A percentile compares a stretch with the other conserved stretches of the same genome.
Conservation (phyloP, 2,888 invertebrate species). For the Cylloceria caligata region DNA sequence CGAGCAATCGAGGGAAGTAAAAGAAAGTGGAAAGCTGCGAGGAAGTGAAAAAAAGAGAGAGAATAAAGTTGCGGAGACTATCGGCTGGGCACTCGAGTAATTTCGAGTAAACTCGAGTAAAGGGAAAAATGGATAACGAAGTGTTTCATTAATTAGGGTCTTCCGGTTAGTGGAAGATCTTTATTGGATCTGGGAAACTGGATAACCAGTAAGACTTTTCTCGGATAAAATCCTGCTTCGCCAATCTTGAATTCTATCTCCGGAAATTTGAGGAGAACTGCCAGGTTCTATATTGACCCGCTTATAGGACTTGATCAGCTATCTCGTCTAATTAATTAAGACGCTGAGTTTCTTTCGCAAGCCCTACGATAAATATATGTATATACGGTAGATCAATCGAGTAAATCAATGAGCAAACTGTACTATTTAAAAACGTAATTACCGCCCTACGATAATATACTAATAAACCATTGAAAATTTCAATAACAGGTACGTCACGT, state of each 20-base stretch:
- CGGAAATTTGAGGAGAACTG: conserved; percentile 12
- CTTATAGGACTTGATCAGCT: conserved; percentile 42
- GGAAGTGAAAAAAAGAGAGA: background rate
- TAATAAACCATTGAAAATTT: no score
- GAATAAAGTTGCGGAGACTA: conserved; percentile 1
- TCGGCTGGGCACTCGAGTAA: conserved; percentile 47
- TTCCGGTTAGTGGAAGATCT: conserved; percentile 56
- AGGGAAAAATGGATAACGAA: conserved; percentile 48
- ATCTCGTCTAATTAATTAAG: conserved; percentile 44
- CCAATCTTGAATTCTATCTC: conserved; percentile 51
- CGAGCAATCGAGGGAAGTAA: conserved; percentile 40
- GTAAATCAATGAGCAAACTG: no score
- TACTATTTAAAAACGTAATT: background rate
- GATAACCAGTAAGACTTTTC: conserved; percentile 39
- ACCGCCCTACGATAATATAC: no score
- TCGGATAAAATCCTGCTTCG: conserved; percentile 52
- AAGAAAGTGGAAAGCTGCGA: background rate
- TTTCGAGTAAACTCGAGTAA: conserved; percentile 45
- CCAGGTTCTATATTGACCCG: conserved; percentile 20
- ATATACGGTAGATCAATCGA: no score
- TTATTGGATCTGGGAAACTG: conserved; percentile 53
- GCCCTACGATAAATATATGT: background rate
- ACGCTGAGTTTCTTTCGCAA: conserved; percentile 13
- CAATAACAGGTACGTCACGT: background rate
- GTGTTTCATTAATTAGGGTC: conserved; percentile 61